Conservation (phyloP, 1,140 invertebrate species). For the Magallana ariakensis region DNA sequence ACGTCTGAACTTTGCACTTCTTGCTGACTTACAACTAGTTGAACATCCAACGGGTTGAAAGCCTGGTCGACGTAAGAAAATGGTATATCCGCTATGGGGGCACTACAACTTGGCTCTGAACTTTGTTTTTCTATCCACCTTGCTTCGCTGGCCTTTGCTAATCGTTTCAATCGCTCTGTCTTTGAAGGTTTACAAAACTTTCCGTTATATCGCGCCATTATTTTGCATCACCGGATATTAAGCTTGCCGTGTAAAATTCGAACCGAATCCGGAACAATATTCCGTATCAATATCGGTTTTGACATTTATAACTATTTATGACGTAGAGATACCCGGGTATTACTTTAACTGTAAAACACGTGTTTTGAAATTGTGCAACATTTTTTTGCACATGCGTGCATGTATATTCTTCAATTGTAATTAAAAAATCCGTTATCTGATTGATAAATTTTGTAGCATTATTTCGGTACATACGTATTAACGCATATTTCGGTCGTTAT, state of each 20-base stretch:
- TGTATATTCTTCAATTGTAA: too few relatives aligned
- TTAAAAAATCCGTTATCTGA: too few relatives aligned
- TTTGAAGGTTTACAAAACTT: too few relatives aligned
- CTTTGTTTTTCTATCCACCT: neutral
- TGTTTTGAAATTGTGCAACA: too few relatives aligned
- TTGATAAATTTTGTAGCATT: too few relatives aligned
- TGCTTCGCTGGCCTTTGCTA: neutral
- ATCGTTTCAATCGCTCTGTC: neutral
- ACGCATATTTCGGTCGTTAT: too few relatives aligned
- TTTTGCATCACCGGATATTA: too few relatives aligned
- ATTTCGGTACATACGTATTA: too few relatives aligned
- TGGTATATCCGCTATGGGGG: neutral
- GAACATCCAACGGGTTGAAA: neutral
- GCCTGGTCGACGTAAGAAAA: neutral
- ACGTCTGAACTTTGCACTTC: neutral
- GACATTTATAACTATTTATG: neutral
- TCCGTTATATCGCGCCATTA: too few relatives aligned
- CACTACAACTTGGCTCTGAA: neutral
- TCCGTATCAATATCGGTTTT: neutral
- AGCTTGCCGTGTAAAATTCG: too few relatives aligned
- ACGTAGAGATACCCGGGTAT: neutral
- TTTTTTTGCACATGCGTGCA: too few relatives aligned
- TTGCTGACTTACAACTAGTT: neutral
- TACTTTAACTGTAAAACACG: too few relatives aligned
- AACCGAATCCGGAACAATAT: neutral